A percentile compares a stretch with the other conserved stretches of the same genome.
phyloP scores from a whole-genome alignment of 1,140 invertebrate genomes.

The Nixonia krombeini region DNA sequence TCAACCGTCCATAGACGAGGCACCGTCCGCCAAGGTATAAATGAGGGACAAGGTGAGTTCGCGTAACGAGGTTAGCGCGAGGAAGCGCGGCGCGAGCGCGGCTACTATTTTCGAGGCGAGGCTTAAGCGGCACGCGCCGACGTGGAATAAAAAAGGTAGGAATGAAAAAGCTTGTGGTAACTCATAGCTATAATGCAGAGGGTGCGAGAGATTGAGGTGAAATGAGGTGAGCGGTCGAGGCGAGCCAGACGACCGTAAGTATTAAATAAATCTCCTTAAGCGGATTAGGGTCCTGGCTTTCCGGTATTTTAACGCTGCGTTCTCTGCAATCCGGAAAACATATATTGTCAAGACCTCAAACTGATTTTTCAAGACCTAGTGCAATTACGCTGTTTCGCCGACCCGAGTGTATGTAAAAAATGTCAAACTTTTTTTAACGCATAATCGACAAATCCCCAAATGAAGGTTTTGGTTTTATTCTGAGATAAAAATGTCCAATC shows the following conservation, averaged over 20 bases:
- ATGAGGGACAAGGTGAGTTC: neutral
- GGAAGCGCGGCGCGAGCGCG: neutral
- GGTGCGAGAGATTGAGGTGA: conserved; percentile 47
- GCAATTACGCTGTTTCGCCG: conserved; percentile 7
- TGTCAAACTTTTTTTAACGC: too few relatives aligned
- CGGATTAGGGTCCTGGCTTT: conserved; percentile 65
- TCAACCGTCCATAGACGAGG: too few relatives aligned
- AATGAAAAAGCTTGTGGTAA: conserved; percentile 31
- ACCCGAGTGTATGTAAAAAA: neutral
- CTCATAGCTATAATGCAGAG: conserved; percentile 33
- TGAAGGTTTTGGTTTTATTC: too few relatives aligned
- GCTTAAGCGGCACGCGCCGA: conserved; percentile 32
- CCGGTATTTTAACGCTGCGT: conserved; percentile 66
- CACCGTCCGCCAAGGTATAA: too few relatives aligned
- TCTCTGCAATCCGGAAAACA: conserved; percentile 57
- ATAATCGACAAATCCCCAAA: too few relatives aligned
- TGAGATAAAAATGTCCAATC: too few relatives aligned
- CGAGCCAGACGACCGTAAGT: conserved; percentile 62
- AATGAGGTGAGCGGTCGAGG: conserved; percentile 54
- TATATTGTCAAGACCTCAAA: conserved; percentile 60
- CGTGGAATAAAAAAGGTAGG: conserved; percentile 4
- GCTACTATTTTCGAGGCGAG: conserved; percentile 18
- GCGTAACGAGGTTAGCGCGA: neutral
- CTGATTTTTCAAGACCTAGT: conserved; percentile 52
- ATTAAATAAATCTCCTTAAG: conserved; percentile 68